These are phyloP conservation scores for Brachirus orientalis DNA, from an alignment of 2,113 vertebrate species.

Conservation along the genomic window DNA sequence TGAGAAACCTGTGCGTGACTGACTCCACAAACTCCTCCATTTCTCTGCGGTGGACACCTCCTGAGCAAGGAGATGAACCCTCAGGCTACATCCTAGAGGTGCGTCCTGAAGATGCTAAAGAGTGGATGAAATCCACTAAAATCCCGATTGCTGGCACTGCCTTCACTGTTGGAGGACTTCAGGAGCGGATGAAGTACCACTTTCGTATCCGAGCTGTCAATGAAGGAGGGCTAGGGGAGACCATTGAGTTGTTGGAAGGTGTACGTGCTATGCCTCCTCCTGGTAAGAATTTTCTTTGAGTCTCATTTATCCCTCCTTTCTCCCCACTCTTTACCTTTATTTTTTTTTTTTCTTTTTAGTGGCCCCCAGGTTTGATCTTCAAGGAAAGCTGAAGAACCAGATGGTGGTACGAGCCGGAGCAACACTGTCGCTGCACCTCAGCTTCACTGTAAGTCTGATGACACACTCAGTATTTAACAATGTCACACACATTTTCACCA, in stretches of 20 bases:
- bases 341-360: constrained; percentile 19
- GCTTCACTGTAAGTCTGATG: constrained; percentile 70
- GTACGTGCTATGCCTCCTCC: constrained; percentile 72
- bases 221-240: constrained; percentile 71
- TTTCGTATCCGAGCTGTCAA: constrained; percentile 75
- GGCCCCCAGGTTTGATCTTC: constrained; percentile 74
- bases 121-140: constrained; percentile 76
- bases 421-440: constrained; percentile 68
- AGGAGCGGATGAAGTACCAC: constrained; percentile 75
- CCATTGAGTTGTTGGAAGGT: constrained; percentile 61
- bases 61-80: constrained; percentile 58
- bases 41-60: constrained; percentile 75
- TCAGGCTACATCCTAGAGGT: constrained; percentile 76
- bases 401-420: constrained; percentile 76
- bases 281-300: constrained; percentile 61
- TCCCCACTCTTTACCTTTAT: background rate
- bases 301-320: background rate
- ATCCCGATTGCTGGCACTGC: constrained; percentile 67
- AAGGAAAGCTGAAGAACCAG: constrained; percentile 77
- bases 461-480: background rate
- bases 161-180: constrained; percentile 72
- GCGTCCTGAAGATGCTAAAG: constrained; percentile 65
- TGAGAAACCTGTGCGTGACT: constrained; percentile 67
- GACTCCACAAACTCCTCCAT: constrained; percentile 77
- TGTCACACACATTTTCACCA: background rate